Evolutionary conservation across 2,113 vertebrate genomes (phyloP).

Genomic region (Caranx ignobilis): DNA sequence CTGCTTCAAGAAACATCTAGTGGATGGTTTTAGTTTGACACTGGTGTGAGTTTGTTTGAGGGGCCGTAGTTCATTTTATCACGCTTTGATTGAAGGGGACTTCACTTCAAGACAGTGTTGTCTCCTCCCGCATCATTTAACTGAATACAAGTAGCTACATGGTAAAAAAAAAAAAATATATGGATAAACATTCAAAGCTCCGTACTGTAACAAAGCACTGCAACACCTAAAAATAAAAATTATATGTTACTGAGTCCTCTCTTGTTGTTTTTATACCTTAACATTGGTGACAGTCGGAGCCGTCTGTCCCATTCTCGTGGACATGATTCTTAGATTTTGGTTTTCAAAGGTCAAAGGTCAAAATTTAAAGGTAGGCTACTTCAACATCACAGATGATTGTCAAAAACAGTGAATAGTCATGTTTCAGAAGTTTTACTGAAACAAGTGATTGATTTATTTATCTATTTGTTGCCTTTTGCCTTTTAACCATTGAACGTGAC

Average conservation of each 20-base stretch:
- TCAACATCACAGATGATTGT: no score
- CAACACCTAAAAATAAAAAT: conserved; percentile 56
- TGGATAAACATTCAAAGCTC: conserved; percentile 1
- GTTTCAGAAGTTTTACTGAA: no score
- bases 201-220: conserved; percentile 35
- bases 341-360: no score
- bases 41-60: not conserved
- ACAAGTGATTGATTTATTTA: no score
- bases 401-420: no score
- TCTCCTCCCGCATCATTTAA: not conserved
- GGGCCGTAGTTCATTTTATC: not conserved
- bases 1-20: conserved; percentile 2
- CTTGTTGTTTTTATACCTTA: not conserved
- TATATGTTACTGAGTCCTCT: conserved; percentile 17
- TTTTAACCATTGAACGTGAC: no score
- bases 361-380: no score
- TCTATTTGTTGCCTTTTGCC: no score
- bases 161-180: not conserved
- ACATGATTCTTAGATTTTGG: no score
- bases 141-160: not conserved
- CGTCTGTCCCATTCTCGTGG: no score
- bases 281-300: no score
- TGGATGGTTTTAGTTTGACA: not conserved
- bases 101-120: not conserved
- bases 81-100: not conserved